Conservation (phyloP, 2,888 invertebrate species). For the Xylocampa areola region DNA sequence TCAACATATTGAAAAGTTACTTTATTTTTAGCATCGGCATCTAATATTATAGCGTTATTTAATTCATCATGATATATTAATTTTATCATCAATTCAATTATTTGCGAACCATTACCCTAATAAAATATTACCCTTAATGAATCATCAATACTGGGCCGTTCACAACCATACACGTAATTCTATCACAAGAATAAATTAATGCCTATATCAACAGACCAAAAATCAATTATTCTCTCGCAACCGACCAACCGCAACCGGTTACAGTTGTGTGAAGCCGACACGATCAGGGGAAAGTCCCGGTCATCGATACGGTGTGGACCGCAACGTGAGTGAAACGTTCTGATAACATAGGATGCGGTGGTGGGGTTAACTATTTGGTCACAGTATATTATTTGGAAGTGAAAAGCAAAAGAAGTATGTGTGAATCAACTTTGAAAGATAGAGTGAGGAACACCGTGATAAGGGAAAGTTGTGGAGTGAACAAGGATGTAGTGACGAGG, state of each 20-base stretch:
- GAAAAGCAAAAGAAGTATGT: neutral
- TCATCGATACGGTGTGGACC: slow-evolving; percentile 34
- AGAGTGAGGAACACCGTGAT: too few relatives aligned
- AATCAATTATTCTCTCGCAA: slow-evolving; percentile 49
- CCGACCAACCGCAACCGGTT: slow-evolving; percentile 35
- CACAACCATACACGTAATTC: neutral
- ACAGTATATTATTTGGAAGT: neutral
- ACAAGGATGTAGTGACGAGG: too few relatives aligned
- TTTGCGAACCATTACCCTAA: neutral
- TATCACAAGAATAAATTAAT: slow-evolving; percentile 25
- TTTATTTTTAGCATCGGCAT: too few relatives aligned
- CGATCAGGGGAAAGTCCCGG: slow-evolving; percentile 25
- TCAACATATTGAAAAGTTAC: too few relatives aligned
- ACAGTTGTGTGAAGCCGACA: slow-evolving; percentile 32
- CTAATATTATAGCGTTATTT: too few relatives aligned
- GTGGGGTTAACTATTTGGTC: neutral
- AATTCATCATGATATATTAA: neutral
- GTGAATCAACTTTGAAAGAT: too few relatives aligned
- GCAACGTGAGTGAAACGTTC: slow-evolving; percentile 32
- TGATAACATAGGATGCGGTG: slow-evolving; percentile 24
- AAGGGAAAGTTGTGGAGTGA: too few relatives aligned
- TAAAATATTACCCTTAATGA: neutral
- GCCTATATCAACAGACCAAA: slow-evolving; percentile 14
- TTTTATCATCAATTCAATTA: neutral
- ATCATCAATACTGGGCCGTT: neutral